Percentiles rank a stretch among this genome's conserved stretches.
Conservation (phyloP, 1,140 invertebrate species). For the Atta colombica region DNA sequence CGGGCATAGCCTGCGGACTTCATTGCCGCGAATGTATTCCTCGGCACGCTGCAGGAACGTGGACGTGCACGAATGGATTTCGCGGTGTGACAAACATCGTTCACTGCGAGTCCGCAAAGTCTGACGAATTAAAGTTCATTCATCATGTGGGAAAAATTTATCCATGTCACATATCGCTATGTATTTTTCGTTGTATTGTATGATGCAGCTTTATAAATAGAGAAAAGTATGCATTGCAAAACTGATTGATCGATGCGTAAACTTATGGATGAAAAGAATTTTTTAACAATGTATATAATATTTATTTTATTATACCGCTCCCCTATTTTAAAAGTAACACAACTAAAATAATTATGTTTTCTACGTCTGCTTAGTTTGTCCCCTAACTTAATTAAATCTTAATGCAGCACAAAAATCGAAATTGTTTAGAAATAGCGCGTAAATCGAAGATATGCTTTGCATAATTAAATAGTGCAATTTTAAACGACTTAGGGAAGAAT, state of each 20-base stretch:
- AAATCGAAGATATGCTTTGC: too few relatives aligned
- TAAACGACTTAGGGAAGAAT: too few relatives aligned
- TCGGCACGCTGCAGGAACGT: slow-evolving; percentile 46
- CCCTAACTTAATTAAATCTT: too few relatives aligned
- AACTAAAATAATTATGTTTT: too few relatives aligned
- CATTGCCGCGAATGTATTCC: slow-evolving; percentile 61
- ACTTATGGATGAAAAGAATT: background rate
- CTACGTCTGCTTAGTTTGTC: too few relatives aligned
- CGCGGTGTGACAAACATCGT: slow-evolving; percentile 62
- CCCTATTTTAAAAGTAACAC: too few relatives aligned
- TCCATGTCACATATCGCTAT: slow-evolving; percentile 2
- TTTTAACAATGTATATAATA: background rate
- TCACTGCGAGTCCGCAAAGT: slow-evolving; percentile 59
- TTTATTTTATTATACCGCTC: background rate
- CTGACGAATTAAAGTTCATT: slow-evolving; percentile 69
- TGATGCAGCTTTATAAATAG: background rate
- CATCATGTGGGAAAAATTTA: slow-evolving; percentile 66
- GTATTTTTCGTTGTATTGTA: slow-evolving; percentile 25
- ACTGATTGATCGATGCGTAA: slow-evolving; percentile 7
- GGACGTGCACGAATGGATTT: slow-evolving; percentile 55
- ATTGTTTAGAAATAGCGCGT: too few relatives aligned
- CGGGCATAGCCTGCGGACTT: slow-evolving; percentile 41
- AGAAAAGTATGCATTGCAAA: background rate
- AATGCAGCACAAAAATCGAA: too few relatives aligned
- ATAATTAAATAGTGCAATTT: too few relatives aligned